These are phyloP conservation scores for Eubucco bourcierii DNA, from an alignment of 2,113 vertebrate species.

Conservation along the genomic window DNA sequence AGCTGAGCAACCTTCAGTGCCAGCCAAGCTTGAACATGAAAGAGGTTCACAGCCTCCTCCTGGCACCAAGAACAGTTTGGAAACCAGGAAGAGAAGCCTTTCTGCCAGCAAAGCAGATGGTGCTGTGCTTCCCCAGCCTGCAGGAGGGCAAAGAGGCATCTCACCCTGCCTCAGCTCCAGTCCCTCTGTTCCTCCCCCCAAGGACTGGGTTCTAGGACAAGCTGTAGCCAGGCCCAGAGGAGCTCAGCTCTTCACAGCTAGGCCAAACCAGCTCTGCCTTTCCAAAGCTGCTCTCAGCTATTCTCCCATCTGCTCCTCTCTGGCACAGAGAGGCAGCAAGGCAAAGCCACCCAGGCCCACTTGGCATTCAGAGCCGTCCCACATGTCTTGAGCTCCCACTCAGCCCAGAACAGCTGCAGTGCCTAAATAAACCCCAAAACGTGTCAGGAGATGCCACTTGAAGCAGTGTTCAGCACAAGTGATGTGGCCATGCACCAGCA, in stretches of 20 bases:
- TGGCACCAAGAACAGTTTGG: neutral
- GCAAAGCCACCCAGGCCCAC: neutral
- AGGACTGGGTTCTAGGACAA: neutral
- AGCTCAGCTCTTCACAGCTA: neutral
- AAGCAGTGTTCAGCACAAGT: neutral
- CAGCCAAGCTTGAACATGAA: neutral
- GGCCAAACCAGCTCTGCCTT: neutral
- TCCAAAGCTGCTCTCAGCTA: neutral
- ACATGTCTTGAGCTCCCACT: neutral
- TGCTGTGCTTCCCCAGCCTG: neutral
- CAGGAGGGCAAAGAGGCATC: neutral
- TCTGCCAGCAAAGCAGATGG: neutral
- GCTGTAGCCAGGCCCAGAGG: neutral
- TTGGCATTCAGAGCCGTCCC: neutral
- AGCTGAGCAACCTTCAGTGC: neutral
- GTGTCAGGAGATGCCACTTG: neutral
- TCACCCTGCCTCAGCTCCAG: neutral
- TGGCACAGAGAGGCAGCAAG: conserved; percentile 1
- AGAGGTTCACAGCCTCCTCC: neutral
- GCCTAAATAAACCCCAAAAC: neutral
- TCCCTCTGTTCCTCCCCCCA: neutral
- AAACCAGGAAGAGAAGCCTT: neutral
- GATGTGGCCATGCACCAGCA: neutral
- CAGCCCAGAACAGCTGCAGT: conserved; percentile 9
- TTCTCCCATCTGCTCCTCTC: conserved; percentile 19